Conservation (phyloP, 1,140 invertebrate species). For the Drosophila persimilis region DNA sequence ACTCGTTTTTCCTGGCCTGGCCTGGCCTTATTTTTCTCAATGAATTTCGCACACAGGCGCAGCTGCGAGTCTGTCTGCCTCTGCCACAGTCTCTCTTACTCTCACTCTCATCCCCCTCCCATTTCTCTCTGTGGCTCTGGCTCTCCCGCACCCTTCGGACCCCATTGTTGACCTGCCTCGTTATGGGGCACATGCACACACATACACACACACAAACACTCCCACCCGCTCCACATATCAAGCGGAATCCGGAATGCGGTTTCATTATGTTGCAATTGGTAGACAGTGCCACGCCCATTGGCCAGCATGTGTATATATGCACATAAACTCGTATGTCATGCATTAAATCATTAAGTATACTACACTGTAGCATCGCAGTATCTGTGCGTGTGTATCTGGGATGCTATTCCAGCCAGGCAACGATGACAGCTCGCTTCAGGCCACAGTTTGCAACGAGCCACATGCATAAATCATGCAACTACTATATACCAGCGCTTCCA, state of each 20-base stretch:
- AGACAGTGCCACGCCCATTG: conserved; percentile 45
- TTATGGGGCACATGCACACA: conserved; percentile 43
- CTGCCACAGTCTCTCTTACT: conserved; percentile 12
- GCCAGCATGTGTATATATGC: conserved; percentile 51
- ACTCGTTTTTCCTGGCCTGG: conserved; percentile 65
- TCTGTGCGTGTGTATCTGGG: conserved; percentile 2
- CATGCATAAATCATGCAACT: conserved; percentile 57
- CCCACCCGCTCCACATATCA: conserved; percentile 55
- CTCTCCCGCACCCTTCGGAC: conserved; percentile 43
- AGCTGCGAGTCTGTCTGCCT: conserved; percentile 42
- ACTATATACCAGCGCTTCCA: conserved; percentile 3
- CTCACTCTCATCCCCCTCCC: conserved; percentile 9
- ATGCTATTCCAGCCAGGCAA: conserved; percentile 14
- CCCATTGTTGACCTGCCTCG: conserved; percentile 60
- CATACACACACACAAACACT: conserved; percentile 32
- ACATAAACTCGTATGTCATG: conserved; percentile 19
- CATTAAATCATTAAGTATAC: conserved; percentile 73
- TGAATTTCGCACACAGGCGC: conserved; percentile 70
- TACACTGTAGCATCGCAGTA: conserved; percentile 33
- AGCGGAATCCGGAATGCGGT: conserved; percentile 58
- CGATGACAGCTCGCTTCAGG: conserved; percentile 22
- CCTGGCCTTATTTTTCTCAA: conserved; percentile 75
- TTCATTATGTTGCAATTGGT: conserved; percentile 70
- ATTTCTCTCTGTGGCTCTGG: background rate
- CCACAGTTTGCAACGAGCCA: conserved; percentile 44